phyloP scores from a whole-genome alignment of 2,113 vertebrate species.

The Girardinichthys multiradiatus region DNA sequence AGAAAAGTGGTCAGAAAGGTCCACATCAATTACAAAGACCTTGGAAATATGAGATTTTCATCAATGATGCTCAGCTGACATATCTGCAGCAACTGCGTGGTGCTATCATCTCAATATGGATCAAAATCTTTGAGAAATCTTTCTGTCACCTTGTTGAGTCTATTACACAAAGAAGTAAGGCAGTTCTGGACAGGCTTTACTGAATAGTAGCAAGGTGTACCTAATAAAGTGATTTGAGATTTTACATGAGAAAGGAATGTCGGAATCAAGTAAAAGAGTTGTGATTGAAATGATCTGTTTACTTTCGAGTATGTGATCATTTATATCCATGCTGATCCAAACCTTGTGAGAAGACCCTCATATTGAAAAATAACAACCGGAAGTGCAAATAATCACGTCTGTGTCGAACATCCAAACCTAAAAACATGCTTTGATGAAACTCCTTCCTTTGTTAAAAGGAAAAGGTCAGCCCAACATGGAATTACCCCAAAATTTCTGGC shows the following conservation, averaged over 20 bases:
- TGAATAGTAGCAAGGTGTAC: neutral
- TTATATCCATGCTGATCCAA: neutral
- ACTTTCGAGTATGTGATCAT: neutral
- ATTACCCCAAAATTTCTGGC: slow-evolving; percentile 59
- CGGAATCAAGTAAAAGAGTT: neutral
- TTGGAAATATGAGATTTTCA: neutral
- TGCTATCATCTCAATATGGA: no score
- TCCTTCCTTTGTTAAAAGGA: slow-evolving; percentile 13
- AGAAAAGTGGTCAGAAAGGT: no score
- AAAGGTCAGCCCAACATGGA: slow-evolving; percentile 35
- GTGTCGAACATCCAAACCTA: neutral
- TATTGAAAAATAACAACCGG: neutral
- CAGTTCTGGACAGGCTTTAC: neutral
- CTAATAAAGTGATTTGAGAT: neutral
- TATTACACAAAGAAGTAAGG: no score
- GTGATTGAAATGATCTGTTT: neutral
- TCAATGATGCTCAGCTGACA: neutral
- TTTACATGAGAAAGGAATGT: neutral
- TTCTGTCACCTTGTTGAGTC: no score
- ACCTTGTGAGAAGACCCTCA: neutral
- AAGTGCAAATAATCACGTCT: slow-evolving; percentile 3
- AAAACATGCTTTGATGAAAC: slow-evolving; percentile 14
- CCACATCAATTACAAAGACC: no score
- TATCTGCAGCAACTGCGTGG: neutral
- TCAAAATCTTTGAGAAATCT: no score